Conservation (phyloP, 2,113 vertebrate genomes). For the Mungos mungo region DNA sequence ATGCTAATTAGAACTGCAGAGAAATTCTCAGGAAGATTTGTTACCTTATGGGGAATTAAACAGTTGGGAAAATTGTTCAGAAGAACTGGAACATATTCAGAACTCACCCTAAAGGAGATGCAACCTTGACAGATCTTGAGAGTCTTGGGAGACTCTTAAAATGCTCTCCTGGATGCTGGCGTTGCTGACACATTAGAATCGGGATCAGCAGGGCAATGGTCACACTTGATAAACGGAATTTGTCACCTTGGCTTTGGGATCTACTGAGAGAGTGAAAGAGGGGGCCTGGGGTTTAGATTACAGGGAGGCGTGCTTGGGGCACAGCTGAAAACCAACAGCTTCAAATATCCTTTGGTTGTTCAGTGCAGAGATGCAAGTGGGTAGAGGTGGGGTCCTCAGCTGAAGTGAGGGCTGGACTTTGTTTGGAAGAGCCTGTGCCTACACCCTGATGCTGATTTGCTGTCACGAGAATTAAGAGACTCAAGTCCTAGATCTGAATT, state of each 20-base stretch:
- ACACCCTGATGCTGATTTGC: neutral
- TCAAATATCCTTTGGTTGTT: neutral
- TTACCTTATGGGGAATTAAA: neutral
- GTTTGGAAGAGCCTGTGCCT: neutral
- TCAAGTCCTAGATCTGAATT: neutral
- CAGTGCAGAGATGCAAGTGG: neutral
- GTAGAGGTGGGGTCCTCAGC: rapidly evolving
- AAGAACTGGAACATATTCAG: neutral
- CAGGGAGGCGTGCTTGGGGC: neutral
- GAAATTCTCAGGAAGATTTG: neutral
- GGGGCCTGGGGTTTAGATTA: neutral
- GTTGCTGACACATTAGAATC: neutral
- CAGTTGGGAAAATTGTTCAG: neutral
- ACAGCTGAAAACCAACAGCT: neutral
- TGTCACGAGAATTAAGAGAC: neutral
- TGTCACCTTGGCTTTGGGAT: neutral
- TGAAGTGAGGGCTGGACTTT: neutral
- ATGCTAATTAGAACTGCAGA: neutral
- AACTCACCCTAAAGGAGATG: neutral
- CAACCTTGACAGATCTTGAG: neutral
- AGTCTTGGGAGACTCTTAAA: neutral
- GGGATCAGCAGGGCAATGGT: neutral
- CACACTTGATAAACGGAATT: neutral
- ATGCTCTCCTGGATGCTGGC: neutral
- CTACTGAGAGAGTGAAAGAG: neutral